These are phyloP conservation scores for Philaethria dido DNA, from an alignment of 2,888 invertebrate genomes.

Conservation along the genomic window DNA sequence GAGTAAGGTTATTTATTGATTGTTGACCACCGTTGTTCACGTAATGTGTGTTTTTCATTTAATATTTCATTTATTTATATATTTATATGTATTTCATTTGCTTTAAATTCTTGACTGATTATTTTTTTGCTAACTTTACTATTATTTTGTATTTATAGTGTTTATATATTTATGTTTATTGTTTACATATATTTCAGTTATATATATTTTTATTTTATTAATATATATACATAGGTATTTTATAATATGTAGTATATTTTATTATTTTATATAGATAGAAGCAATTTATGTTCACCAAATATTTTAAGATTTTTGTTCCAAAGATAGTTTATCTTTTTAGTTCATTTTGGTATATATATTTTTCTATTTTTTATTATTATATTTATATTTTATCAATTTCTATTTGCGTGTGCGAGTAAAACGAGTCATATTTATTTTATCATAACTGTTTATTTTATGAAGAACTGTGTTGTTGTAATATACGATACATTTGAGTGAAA, in stretches of 20 bases:
- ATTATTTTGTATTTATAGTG: background rate
- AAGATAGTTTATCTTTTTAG: conserved; percentile 68
- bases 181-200: conserved; percentile 1
- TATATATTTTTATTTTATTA: conserved; percentile 14
- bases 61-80: conserved; percentile 49
- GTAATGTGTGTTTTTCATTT: conserved; percentile 50
- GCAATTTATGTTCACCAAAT: conserved; percentile 55
- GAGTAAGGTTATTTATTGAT: conserved; percentile 46
- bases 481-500: conserved; percentile 66
- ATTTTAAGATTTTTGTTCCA: conserved; percentile 69
- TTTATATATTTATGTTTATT: background rate
- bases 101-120: conserved; percentile 58
- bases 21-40: conserved; percentile 59
- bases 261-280: conserved; percentile 42
- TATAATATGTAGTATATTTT: conserved; percentile 37
- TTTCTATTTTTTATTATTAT: conserved; percentile 50
- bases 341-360: conserved; percentile 46
- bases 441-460: conserved; percentile 54
- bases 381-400: conserved; percentile 50
- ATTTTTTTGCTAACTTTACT: conserved; percentile 39
- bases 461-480: conserved; percentile 54
- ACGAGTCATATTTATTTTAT: conserved; percentile 61
- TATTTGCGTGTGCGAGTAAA: conserved; percentile 59
- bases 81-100: conserved; percentile 47
- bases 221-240: conserved; percentile 21